Evolutionary conservation across 2,113 vertebrate genomes (phyloP).

Genomic region (Pomatostomus ruficeps): DNA sequence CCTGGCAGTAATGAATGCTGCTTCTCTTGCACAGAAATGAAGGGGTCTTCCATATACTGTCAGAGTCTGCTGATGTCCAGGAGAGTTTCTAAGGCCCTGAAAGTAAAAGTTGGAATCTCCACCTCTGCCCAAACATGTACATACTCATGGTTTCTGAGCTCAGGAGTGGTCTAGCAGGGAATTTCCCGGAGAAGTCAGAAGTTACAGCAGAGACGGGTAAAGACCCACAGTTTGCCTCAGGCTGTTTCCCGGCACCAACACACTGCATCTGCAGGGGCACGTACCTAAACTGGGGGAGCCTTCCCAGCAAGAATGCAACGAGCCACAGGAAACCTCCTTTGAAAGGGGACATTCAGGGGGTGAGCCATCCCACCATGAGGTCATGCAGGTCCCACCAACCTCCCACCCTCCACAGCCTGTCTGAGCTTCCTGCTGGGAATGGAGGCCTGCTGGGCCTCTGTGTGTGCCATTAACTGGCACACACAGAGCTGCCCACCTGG

Average conservation of each 20-base stretch:
- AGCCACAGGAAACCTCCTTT: not conserved
- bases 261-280: not conserved
- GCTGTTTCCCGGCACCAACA: not conserved
- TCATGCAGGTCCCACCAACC: accelerated
- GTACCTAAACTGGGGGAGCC: not conserved
- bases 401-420: not conserved
- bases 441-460: not conserved
- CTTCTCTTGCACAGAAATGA: not conserved
- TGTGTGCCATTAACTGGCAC: not conserved
- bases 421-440: not conserved
- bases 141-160: not conserved
- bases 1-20: not conserved
- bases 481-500: too few species aligned
- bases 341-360: accelerated
- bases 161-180: not conserved
- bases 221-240: not conserved
- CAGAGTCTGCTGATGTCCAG: not conserved
- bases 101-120: not conserved
- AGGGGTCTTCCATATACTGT: not conserved
- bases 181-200: not conserved
- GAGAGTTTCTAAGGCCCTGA: not conserved
- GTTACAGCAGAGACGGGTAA: not conserved
- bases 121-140: not conserved
- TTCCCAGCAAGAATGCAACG: not conserved
- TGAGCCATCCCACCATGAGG: not conserved